Conservation (phyloP, 1,140 invertebrate genomes). For the Goniozus legneri region DNA sequence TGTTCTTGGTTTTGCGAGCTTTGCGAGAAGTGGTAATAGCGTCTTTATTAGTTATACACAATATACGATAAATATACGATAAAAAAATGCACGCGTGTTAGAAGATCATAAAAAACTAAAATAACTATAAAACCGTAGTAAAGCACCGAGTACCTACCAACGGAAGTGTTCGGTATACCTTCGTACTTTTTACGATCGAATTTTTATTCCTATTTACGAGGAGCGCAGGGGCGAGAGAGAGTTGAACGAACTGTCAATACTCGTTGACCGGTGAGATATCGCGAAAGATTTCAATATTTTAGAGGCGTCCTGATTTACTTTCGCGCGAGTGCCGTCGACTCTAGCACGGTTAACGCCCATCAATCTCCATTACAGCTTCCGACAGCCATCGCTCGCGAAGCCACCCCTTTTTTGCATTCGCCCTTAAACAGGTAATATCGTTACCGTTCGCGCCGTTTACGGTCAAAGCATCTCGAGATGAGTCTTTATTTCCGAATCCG, state of each 20-base stretch:
- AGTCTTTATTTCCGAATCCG: background rate
- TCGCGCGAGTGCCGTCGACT: slow-evolving; percentile 28
- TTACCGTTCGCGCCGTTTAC: slow-evolving; percentile 8
- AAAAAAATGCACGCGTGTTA: too few relatives aligned
- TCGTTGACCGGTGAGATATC: too few relatives aligned
- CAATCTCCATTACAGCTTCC: slow-evolving; percentile 40
- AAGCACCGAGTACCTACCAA: too few relatives aligned
- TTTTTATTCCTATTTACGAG: background rate
- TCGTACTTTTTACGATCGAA: background rate
- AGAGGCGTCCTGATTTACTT: slow-evolving; percentile 29
- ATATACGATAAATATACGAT: too few relatives aligned
- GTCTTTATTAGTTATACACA: too few relatives aligned
- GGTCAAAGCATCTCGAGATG: background rate
- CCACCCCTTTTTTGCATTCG: slow-evolving; percentile 23
- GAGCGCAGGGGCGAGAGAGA: background rate
- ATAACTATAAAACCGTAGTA: too few relatives aligned
- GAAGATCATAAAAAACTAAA: too few relatives aligned
- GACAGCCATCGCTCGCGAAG: slow-evolving; percentile 26
- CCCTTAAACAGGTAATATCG: slow-evolving; percentile 28
- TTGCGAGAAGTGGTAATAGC: too few relatives aligned
- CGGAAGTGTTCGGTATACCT: background rate
- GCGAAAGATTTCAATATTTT: slow-evolving; percentile 25
- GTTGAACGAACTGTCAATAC: slow-evolving; percentile 5
- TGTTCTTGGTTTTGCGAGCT: too few relatives aligned
- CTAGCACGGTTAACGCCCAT: slow-evolving; percentile 25